Conservation (phyloP, 2,797 vertebrate genomes). For the Podarcis siculus region DNA sequence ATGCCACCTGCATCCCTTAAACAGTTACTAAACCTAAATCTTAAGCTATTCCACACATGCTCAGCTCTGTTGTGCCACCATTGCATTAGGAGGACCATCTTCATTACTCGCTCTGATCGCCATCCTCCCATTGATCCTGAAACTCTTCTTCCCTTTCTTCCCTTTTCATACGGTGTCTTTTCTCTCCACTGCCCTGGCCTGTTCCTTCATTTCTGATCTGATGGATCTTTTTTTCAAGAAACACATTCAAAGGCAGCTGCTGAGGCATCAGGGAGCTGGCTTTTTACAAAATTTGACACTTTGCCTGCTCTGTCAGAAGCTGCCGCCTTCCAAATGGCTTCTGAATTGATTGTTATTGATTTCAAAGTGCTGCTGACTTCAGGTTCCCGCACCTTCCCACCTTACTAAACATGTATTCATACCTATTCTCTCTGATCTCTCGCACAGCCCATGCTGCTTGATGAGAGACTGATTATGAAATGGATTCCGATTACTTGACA, state of each 20-base stretch:
- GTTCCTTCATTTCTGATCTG: conserved; percentile 33
- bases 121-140: conserved; percentile 13
- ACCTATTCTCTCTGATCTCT: conserved; percentile 35
- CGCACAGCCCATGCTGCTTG: not conserved
- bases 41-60: not conserved
- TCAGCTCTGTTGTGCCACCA: not conserved
- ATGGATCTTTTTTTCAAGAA: conserved; percentile 24
- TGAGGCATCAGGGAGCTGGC: conserved; percentile 41
- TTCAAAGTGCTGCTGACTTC: conserved; percentile 35
- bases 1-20: no score
- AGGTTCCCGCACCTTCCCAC: conserved; percentile 8
- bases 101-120: conserved; percentile 10
- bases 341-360: conserved; percentile 61
- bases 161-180: not conserved
- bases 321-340: conserved; percentile 49
- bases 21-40: no score
- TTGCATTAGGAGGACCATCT: not conserved
- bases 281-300: conserved; percentile 45
- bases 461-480: conserved; percentile 43
- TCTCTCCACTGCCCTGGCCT: conserved; percentile 15
- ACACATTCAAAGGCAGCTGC: conserved; percentile 30
- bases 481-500: conserved; percentile 20
- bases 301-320: conserved; percentile 47
- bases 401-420: conserved; percentile 37
- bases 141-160: not conserved